These are phyloP conservation scores for Genyomyrus donnyi DNA, from an alignment of 2,113 vertebrate species.

Conservation along the genomic window DNA sequence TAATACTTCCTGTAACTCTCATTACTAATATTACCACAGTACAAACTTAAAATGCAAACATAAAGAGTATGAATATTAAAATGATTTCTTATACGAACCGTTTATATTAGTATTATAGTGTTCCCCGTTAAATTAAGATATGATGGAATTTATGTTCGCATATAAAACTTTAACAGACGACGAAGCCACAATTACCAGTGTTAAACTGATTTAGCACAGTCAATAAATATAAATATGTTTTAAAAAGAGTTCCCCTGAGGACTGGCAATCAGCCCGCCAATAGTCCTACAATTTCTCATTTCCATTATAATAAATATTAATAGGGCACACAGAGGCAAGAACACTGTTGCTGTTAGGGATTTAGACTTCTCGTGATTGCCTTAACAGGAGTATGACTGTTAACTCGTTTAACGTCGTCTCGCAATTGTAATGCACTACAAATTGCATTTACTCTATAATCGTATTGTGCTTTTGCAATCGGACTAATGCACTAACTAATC, in stretches of 20 bases:
- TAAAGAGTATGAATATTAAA: neutral
- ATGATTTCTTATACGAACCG: neutral
- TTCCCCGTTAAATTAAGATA: neutral
- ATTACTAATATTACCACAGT: neutral
- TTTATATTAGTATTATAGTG: neutral
- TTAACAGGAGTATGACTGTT: neutral
- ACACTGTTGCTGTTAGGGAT: neutral
- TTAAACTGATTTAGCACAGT: neutral
- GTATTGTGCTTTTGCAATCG: neutral
- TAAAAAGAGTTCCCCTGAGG: constrained; percentile 21
- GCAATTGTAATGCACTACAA: neutral
- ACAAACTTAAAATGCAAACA: neutral
- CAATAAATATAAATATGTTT: neutral
- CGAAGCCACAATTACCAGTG: neutral
- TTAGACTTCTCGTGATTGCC: neutral
- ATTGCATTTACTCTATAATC: neutral
- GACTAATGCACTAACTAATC: neutral
- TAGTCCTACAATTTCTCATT: constrained; percentile 25
- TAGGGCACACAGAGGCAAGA: neutral
- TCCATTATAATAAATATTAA: constrained; percentile 23
- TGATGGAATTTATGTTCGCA: neutral
- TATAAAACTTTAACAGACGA: neutral
- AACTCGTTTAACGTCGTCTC: neutral
- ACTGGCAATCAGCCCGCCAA: constrained; percentile 55
- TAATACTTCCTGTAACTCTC: neutral